These are phyloP conservation scores for Stegodyphus dumicola DNA, from an alignment of 1,140 invertebrate genomes.

Conservation along the genomic window DNA sequence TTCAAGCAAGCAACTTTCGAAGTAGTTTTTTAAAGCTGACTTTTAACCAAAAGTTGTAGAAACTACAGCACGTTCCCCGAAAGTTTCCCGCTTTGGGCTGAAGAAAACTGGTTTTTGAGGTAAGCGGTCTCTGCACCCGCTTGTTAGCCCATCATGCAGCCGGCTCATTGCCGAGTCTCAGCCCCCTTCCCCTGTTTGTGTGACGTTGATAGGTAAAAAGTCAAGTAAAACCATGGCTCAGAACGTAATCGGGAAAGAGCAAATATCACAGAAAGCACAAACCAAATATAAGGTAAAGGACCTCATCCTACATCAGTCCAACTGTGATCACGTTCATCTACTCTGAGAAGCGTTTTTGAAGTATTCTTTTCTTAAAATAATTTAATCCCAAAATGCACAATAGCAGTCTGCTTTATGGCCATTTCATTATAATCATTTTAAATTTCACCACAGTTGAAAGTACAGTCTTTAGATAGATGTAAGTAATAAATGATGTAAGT, in stretches of 20 bases:
- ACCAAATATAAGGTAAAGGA: conserved; percentile 4
- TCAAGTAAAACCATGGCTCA: conserved; percentile 11
- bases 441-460: no score
- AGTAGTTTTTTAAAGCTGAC: no score
- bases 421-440: no score
- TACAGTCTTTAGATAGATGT: no score
- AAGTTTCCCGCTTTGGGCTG: neutral
- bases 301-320: neutral
- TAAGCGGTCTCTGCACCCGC: conserved; percentile 1
- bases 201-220: neutral
- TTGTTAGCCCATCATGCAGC: conserved; percentile 10
- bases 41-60: no score
- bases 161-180: neutral
- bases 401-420: no score
- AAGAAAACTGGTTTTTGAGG: conserved; percentile 19
- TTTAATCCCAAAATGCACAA: no score
- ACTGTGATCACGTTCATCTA: no score
- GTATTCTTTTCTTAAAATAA: no score
- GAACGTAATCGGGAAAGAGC: neutral
- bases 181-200: neutral
- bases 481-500: no score
- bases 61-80: conserved; percentile 17
- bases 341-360: no score
- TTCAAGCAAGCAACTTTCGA: no score
- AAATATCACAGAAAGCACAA: neutral